Evolutionary conservation across 2,113 vertebrate species (phyloP), one percentile per base, ranked within the genome.

Genomic region (Syngnathus scovelli): DNA sequence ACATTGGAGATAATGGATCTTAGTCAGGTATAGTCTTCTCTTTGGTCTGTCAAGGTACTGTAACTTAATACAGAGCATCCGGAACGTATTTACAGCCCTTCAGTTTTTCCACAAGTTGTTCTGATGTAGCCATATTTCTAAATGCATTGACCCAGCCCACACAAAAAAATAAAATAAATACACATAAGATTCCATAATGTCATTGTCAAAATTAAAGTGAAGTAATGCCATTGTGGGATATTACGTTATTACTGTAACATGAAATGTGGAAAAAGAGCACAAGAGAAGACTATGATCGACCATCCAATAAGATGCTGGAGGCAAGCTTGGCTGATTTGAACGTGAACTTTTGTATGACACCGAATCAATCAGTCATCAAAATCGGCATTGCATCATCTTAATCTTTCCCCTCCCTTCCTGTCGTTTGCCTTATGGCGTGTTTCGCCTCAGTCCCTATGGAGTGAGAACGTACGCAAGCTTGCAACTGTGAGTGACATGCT

Each of bases 351-450:
- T 6, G 37, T 3, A 44, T 23, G 41, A 62, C n/a, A 23, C 11
- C 9, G 13, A 44, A 62, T 44, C 38, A 21, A 62, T 62, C 41
- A 21, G 41, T 62, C 63, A 36, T 81, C 66, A 43, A 38, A 49
- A 66, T 83, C 61, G 56, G 11, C 65, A 61, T 66, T 77, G 71
- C 37, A 39, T 77, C 67, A 72, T 78, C 74, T 77, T 66, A 75
- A 65, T 44, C 41, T 58, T 38, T 55, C 66, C 62, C 76, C 69
- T 76, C 73, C 78, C 71, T 82, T 81, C 79, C 77, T 80, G 75
- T 52, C 69, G 21, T 81, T 67, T 66, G 41, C 62, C 9, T 38
- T 77, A 78, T 86, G 76, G 68, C 74, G 64, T 81, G 78, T 84
- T 85, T 72, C 74, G 72, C 64, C 66, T 37, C 51, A 72, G 27